phyloP scores from a whole-genome alignment of 2,113 vertebrate species.

The Misgurnus anguillicaudatus region DNA sequence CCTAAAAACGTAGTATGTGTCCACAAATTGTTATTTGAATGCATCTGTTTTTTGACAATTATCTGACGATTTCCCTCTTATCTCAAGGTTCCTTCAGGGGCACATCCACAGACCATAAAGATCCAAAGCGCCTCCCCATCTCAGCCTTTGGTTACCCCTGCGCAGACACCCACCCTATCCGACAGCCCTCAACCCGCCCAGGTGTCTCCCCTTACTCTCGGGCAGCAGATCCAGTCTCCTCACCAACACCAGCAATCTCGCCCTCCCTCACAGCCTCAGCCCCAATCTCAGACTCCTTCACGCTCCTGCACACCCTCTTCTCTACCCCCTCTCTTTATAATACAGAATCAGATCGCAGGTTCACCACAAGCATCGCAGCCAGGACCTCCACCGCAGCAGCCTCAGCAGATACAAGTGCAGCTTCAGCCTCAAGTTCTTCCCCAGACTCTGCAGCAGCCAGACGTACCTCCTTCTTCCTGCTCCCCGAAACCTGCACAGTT shows the following conservation, averaged over 20 bases:
- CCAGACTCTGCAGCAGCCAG: conserved; percentile 67
- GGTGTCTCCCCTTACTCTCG: conserved; percentile 78
- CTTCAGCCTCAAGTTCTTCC: conserved; percentile 70
- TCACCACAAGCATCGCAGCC: conserved; percentile 71
- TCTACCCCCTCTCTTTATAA: conserved; percentile 78
- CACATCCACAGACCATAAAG: conserved; percentile 79
- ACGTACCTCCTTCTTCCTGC: conserved; percentile 69
- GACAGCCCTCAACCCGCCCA: conserved; percentile 77
- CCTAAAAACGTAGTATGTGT: not conserved
- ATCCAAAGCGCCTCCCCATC: conserved; percentile 76
- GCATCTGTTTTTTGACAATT: not conserved
- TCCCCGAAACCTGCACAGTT: conserved; percentile 76
- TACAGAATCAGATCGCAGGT: conserved; percentile 81
- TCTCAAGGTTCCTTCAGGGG: conserved; percentile 80
- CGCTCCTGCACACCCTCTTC: conserved; percentile 82
- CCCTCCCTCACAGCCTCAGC: conserved; percentile 77
- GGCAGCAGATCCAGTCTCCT: conserved; percentile 81
- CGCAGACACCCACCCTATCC: conserved; percentile 60
- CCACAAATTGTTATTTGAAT: not conserved
- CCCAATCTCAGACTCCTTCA: conserved; percentile 77
- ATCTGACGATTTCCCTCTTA: conserved; percentile 18
- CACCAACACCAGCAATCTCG: conserved; percentile 77
- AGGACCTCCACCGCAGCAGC: conserved; percentile 62
- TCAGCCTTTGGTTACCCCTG: conserved; percentile 60
- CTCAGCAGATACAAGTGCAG: conserved; percentile 47